These are phyloP conservation scores for Ennomos erosarius DNA, from an alignment of 2,888 invertebrate genomes.

Conservation along the genomic window DNA sequence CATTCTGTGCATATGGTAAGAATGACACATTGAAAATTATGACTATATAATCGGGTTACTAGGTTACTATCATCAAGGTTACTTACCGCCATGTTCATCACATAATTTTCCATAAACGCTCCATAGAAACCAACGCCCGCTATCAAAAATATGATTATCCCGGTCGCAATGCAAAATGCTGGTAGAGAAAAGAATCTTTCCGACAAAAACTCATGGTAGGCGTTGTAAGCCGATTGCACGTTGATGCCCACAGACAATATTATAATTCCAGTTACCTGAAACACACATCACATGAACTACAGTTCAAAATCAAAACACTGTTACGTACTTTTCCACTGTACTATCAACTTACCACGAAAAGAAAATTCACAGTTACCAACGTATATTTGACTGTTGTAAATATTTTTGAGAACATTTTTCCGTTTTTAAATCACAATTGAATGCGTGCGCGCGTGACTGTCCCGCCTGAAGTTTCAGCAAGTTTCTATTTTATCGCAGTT, in stretches of 20 bases:
- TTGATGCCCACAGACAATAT: slow-evolving; percentile 90
- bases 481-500: slow-evolving; percentile 72
- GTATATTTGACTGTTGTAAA: slow-evolving; percentile 78
- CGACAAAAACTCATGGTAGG: slow-evolving; percentile 88
- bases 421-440: slow-evolving; percentile 27
- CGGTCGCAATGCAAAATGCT: slow-evolving; percentile 89
- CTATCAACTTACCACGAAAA: slow-evolving; percentile 73
- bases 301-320: slow-evolving; percentile 20
- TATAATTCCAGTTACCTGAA: slow-evolving; percentile 92
- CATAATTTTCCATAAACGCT: slow-evolving; percentile 93
- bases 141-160: slow-evolving; percentile 90
- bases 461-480: slow-evolving; percentile 58
- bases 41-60: background rate
- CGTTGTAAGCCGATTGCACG: slow-evolving; percentile 87
- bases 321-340: slow-evolving; percentile 5
- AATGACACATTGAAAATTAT: too few species aligned
- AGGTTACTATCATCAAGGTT: background rate
- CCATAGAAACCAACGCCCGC: slow-evolving; percentile 96
- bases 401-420: slow-evolving; percentile 75
- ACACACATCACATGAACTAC: slow-evolving; percentile 43
- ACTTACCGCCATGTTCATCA: slow-evolving; percentile 91
- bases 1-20: too few species aligned
- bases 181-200: slow-evolving; percentile 91
- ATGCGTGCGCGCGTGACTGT: slow-evolving; percentile 56
- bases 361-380: slow-evolving; percentile 70